These are phyloP conservation scores for Patella depressa DNA, from an alignment of 2,888 invertebrate genomes.

Conservation along the genomic window DNA sequence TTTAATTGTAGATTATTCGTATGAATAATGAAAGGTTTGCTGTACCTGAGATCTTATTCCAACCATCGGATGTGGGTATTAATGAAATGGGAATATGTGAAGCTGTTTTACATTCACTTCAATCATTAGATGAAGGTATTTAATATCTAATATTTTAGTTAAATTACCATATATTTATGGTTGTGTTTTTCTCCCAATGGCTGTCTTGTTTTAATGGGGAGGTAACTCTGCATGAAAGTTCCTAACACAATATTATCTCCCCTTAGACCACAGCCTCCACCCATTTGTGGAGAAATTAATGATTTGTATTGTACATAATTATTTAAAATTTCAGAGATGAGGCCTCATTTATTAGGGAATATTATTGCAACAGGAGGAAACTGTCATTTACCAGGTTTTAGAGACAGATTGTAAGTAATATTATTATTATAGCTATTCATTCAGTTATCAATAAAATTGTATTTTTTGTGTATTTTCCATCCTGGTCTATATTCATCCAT, in stretches of 20 bases:
- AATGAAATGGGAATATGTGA: conserved; percentile 92
- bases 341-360: conserved; percentile 81
- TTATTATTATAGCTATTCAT: neutral
- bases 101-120: conserved; percentile 83
- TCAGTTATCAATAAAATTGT: neutral
- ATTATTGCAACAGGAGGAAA: conserved; percentile 86
- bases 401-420: conserved; percentile 79
- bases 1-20: conserved; percentile 79
- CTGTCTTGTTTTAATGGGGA: too few species aligned
- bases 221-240: too few species aligned
- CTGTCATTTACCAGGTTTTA: conserved; percentile 89
- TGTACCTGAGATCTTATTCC: conserved; percentile 94
- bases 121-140: conserved; percentile 57
- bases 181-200: too few species aligned
- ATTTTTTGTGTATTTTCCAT: neutral
- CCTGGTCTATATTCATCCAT: neutral
- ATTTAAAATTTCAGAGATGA: conserved; percentile 72
- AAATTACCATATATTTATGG: neutral
- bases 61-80: conserved; percentile 94
- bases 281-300: too few species aligned
- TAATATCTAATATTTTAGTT: neutral
- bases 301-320: too few species aligned
- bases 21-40: conserved; percentile 95
- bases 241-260: too few species aligned
- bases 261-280: too few species aligned